These are phyloP conservation scores for Oreochromis spilurus DNA, from an alignment of 2,113 vertebrate species.

Conservation along the genomic window DNA sequence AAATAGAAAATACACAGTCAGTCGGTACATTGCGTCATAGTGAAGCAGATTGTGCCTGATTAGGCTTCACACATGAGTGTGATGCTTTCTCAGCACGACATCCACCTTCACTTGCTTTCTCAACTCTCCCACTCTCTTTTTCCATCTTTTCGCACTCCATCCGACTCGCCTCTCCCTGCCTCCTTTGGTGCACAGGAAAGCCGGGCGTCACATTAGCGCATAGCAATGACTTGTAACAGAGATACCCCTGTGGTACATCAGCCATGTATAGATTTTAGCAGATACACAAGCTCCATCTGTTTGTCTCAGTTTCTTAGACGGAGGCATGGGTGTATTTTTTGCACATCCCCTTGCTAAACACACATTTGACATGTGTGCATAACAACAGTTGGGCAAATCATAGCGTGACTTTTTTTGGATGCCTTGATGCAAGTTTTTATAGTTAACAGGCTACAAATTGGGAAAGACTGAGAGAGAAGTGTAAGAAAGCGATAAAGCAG, in stretches of 20 bases:
- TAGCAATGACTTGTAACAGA: conserved; percentile 17
- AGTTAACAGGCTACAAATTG: conserved; percentile 36
- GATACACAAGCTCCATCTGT: conserved; percentile 15
- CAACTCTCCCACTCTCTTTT: conserved; percentile 1
- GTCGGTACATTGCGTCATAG: neutral
- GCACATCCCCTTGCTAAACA: neutral
- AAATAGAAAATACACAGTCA: conserved; percentile 19
- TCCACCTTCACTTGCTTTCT: conserved; percentile 37
- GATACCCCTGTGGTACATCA: neutral
- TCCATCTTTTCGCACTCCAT: neutral
- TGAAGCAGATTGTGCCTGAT: conserved; percentile 49
- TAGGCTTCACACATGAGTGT: conserved; percentile 24
- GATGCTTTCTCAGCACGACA: conserved; percentile 31
- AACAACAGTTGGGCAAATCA: neutral
- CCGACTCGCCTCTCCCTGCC: neutral
- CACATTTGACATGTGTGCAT: neutral
- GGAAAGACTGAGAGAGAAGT: neutral
- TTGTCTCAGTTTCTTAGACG: conserved; percentile 20
- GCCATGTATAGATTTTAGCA: conserved; percentile 43
- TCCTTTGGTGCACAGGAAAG: conserved; percentile 23
- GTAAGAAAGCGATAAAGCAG: neutral
- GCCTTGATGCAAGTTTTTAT: conserved; percentile 19
- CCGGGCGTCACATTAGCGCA: conserved; percentile 31
- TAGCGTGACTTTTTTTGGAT: neutral
- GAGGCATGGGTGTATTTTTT: neutral